Conservation (phyloP, 2,113 vertebrate genomes). For the Corythornis madagascariensis region DNA sequence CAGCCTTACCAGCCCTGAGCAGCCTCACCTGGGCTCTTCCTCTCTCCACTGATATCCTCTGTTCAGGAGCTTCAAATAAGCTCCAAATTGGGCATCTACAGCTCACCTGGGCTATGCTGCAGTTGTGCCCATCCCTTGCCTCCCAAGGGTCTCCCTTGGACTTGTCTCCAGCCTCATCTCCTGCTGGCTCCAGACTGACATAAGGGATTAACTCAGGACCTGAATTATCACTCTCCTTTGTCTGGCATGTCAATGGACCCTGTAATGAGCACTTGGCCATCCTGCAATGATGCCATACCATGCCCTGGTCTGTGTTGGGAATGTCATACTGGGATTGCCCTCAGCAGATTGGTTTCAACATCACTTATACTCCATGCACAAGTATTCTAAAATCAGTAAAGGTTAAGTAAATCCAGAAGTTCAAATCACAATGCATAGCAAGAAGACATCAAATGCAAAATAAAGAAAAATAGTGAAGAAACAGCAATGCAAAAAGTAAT, state of each 20-base stretch:
- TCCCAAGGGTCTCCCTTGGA: background rate
- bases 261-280: background rate
- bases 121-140: no score
- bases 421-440: background rate
- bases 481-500: background rate
- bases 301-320: background rate
- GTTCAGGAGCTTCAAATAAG: background rate
- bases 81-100: background rate
- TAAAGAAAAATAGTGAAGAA: background rate
- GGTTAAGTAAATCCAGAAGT: background rate
- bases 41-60: background rate
- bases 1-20: background rate
- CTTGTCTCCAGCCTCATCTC: background rate
- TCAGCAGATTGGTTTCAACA: background rate
- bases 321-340: background rate
- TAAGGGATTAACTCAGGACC: background rate
- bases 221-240: background rate
- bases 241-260: background rate
- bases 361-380: background rate
- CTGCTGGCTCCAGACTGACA: background rate
- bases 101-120: background rate
- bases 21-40: background rate
- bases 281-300: accelerated
- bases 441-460: background rate
- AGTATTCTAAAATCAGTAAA: background rate